Base-by-base conservation (phyloP, 2,797 vertebrate genomes). In the Petrocephalus sullivani region DNA sequence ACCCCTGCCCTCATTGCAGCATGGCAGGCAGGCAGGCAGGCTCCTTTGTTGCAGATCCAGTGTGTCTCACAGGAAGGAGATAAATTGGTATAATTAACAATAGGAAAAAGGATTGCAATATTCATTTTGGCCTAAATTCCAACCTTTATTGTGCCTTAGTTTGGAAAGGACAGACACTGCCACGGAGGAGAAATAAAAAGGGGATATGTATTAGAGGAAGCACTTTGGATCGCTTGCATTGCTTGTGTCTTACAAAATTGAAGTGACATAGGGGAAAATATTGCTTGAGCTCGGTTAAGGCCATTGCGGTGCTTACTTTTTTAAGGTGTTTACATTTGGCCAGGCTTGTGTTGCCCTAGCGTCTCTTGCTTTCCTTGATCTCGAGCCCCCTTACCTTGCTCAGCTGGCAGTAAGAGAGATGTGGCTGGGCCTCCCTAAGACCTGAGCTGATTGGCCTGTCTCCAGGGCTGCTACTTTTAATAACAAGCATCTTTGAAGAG, bases 1-100 rank as follows among this genome's bases (percentile, higher is more conserved):
- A 92, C 92, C 92, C 91, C 93, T 94, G 94, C 94, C 94, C 94
- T 93, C 94, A 92, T 93, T 92, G 93, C 93, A 93, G 92, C 90
- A 92, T 94, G 94, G 94, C 93, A 95, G 92, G 90, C 92, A 61
- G 90, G 90, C 91, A 71, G 64, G 5, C 49, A 51, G 8, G 49
- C 21, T 89, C 91, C 94, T 95, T 95, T 95, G 94, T 95, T 94
- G 91, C 92, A 88, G 58, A 57, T 58, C 85, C 88, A 60, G 78
- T 49, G 89, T 89, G 83, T 89, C 83, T 81, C 86, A 81, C 86
- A 56, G 86, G 85, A 85, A 89, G 87, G 78, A 89, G 88, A 87
- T 78, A 84, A 88, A 88, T 88, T 88, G 87, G 83, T 61, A 86
- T 88, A 86, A 89, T 86, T 88, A 89, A 89, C 89, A 88, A 88